Conservation (phyloP, 2,888 invertebrate genomes). For the Dryadula phaetusa region DNA sequence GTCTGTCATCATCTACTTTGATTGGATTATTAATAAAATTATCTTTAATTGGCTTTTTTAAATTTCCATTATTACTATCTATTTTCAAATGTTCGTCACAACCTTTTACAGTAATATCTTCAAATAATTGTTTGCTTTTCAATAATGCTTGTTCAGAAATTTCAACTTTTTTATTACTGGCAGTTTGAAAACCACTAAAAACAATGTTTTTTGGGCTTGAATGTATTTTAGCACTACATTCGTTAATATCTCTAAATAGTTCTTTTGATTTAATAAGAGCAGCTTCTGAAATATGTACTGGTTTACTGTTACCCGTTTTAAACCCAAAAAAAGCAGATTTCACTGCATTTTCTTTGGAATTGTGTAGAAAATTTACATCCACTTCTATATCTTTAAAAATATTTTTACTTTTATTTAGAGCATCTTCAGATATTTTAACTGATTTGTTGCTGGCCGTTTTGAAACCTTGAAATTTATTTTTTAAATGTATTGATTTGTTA, state of each 20-base stretch:
- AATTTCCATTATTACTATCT: neutral
- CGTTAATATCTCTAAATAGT: conserved; percentile 50
- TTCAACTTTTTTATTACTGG: conserved; percentile 58
- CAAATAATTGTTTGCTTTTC: conserved; percentile 62
- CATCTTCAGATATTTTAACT: conserved; percentile 51
- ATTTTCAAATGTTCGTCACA: conserved; percentile 1
- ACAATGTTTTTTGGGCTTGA: neutral
- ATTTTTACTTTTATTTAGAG: conserved; percentile 54
- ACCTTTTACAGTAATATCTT: conserved; percentile 49
- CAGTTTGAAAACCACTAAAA: conserved; percentile 58
- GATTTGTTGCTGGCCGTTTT: conserved; percentile 56
- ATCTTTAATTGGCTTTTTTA: conserved; percentile 21
- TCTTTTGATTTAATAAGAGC: conserved; percentile 51
- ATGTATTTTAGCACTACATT: conserved; percentile 1
- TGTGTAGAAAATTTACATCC: conserved; percentile 28
- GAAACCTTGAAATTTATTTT: conserved; percentile 14
- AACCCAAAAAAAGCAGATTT: conserved; percentile 48
- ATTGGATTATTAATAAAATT: neutral
- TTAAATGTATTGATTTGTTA: neutral
- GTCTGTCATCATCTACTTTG: conserved; percentile 22
- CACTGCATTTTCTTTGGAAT: neutral
- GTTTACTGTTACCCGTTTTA: conserved; percentile 56
- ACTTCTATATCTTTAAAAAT: conserved; percentile 50
- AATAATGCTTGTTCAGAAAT: conserved; percentile 61
- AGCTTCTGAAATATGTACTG: conserved; percentile 54